Percentiles rank a stretch among this genome's conserved stretches.
Evolutionary conservation across 2,888 invertebrate genomes (phyloP).

Genomic region (Endomychus coccineus): DNA sequence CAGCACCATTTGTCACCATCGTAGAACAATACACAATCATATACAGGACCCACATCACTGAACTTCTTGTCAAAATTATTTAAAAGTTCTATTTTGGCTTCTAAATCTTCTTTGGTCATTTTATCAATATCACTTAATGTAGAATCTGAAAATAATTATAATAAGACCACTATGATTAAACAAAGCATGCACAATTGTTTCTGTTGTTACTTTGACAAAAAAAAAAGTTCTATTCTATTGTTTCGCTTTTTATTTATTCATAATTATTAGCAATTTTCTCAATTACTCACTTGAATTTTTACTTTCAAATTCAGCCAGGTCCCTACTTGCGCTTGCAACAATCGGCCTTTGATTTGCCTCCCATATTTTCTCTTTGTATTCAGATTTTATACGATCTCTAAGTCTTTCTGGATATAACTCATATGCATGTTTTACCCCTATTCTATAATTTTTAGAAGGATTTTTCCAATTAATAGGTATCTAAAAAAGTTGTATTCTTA

Average conservation of each 20-base stretch:
- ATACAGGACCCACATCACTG: conserved; percentile 77
- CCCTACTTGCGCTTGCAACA: conserved; percentile 68
- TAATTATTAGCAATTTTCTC: no score
- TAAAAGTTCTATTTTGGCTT: conserved; percentile 76
- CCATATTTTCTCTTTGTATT: conserved; percentile 74
- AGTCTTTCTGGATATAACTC: conserved; percentile 82
- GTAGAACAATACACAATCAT: conserved; percentile 89
- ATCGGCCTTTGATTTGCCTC: conserved; percentile 74
- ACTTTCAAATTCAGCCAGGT: conserved; percentile 67
- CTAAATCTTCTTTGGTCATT: conserved; percentile 79
- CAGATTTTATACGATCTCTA: conserved; percentile 68
- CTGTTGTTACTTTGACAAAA: no score
- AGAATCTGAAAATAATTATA: conserved; percentile 19
- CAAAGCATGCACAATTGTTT: no score
- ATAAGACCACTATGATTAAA: no score
- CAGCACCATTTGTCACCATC: conserved; percentile 89
- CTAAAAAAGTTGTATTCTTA: conserved; percentile 44
- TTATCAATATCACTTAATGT: conserved; percentile 59
- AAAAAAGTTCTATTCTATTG: no score
- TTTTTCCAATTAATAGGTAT: conserved; percentile 78
- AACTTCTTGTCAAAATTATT: conserved; percentile 81
- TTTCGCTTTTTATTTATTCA: no score
- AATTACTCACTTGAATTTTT: no score
- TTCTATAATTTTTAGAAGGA: conserved; percentile 73
- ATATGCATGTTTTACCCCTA: conserved; percentile 80